Evolutionary conservation across 2,113 vertebrate genomes (phyloP), one percentile per base, ranked within the genome.

Genomic region (Calidris pygmaea): DNA sequence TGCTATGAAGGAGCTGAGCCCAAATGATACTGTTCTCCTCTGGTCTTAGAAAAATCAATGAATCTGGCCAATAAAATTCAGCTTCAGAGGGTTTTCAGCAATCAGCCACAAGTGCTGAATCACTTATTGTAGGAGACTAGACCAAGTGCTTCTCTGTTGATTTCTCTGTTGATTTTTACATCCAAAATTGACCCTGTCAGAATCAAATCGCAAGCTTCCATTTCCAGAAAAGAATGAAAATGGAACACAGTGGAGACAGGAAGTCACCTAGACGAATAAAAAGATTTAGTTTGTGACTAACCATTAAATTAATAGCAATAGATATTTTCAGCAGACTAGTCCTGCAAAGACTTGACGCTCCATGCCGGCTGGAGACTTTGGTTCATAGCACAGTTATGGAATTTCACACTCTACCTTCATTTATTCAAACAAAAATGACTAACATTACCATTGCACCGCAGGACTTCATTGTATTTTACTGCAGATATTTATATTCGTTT

Each of bases 401-500:
- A 94, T 95, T 94, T 91, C 71, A 94, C 35, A 80, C 56, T 90
- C 39, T 73, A 48, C 34, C 67, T 71, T 80, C 39, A 91, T 81
- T 85, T 97, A 62, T 79, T 94, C 66, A 82, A 76, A 63, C 56
- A 89, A 89, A 93, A 75, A 90, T 92, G 1, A 91, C 91, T 94
- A 93, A 58, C 39, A 67, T 82, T 93, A 91, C 86, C 45, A 85
- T 19, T 65, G 74, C 90, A 84, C 91, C 3, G 1, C 75, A 79
- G 87, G 86, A 83, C 72, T 86, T 90, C 56, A 37, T n/a, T 92
- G 35, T 80, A 59, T 87, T 90, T 96, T 91, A 88, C 66, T 88
- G 67, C 26, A 81, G 75, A 85, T 89, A 93, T 92, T 95, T 94
- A 75, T 85, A 95, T 94, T 92, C 47, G 1, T 95, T 85, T 86